Evolutionary conservation across 2,888 invertebrate species (phyloP), one percentile per base, ranked within the genome.

Genomic region (Drosophila cracens): DNA sequence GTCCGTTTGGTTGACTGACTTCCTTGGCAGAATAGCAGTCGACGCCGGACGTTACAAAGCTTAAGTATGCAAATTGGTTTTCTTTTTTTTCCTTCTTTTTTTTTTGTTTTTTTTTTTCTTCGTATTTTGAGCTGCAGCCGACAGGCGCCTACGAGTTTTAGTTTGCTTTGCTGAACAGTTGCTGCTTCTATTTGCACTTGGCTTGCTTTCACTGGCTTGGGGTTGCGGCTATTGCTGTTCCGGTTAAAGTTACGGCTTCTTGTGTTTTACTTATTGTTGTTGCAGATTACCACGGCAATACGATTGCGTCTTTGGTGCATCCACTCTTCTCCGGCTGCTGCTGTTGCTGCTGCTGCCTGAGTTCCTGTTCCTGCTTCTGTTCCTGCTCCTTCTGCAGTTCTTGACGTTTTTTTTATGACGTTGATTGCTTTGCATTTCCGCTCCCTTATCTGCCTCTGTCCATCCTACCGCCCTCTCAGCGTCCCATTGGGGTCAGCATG

Each of bases 381-480:
- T 76, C n/a, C 34, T 70, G 63, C 68, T 74, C 66, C 52, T 69
- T 52, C 38, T 67, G 57, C 52, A 75, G 46, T 27, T 34, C 27
- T 56, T 70, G 43, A 54, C 67, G 68, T 67, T 84, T 83, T 83
- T 82, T 59, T 84, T 82, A 82, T 82, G 82, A 85, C 77, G 85
- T 82, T 85, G 85, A 84, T 85, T 89, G 81, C 90, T 87, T 86
- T 76, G 86, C 86, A 89, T 86, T 78, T 82, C 90, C 90, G 70
- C 64, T 71, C 67, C 69, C 78, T 69, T 84, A 66, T 77, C 76
- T 71, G 38, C n/a, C n/a, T 36, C 36, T 53, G 59, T 51, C 54
- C 46, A 46, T 16, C 16, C 46, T 2, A 4, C 4, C 25, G 46
- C 43, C 43, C 48, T n/a, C 53, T 57, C 21, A 40, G 10, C 31